Evolutionary conservation across 2,888 invertebrate genomes (phyloP).

Genomic region (Agapostemon virescens): DNA sequence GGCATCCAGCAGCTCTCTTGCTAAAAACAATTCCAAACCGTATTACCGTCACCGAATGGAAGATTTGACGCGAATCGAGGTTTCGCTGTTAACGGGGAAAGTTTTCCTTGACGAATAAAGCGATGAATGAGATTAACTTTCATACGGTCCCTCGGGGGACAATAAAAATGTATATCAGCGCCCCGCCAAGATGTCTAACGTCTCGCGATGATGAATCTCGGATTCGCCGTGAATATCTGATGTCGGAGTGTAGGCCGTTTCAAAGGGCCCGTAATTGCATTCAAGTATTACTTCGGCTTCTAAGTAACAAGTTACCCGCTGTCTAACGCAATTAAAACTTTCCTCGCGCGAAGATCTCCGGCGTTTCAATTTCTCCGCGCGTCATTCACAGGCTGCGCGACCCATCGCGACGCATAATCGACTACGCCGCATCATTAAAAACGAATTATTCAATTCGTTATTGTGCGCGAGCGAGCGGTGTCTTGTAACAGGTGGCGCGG

Average conservation of each 20-base stretch:
- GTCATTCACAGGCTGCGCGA: conserved; percentile 43
- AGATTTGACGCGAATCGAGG: background rate
- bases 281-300: conserved; percentile 71
- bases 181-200: conserved; percentile 3
- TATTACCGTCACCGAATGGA: background rate
- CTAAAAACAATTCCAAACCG: background rate
- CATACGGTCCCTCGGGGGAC: background rate
- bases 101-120: background rate
- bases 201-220: conserved; percentile 36
- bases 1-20: background rate
- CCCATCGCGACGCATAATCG: conserved; percentile 27
- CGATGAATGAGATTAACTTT: background rate
- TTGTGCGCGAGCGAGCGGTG: conserved; percentile 4
- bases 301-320: conserved; percentile 72
- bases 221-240: conserved; percentile 41
- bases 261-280: conserved; percentile 74
- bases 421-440: conserved; percentile 37
- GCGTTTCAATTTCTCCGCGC: conserved; percentile 44
- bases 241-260: conserved; percentile 49
- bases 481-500: conserved; percentile 19
- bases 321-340: conserved; percentile 71
- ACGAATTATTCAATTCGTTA: conserved; percentile 20
- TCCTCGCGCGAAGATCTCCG: conserved; percentile 49
- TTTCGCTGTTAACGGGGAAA: background rate
- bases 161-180: conserved; percentile 43